Conservation (phyloP, 2,797 vertebrate genomes). For the Gadopsis marmoratus region DNA sequence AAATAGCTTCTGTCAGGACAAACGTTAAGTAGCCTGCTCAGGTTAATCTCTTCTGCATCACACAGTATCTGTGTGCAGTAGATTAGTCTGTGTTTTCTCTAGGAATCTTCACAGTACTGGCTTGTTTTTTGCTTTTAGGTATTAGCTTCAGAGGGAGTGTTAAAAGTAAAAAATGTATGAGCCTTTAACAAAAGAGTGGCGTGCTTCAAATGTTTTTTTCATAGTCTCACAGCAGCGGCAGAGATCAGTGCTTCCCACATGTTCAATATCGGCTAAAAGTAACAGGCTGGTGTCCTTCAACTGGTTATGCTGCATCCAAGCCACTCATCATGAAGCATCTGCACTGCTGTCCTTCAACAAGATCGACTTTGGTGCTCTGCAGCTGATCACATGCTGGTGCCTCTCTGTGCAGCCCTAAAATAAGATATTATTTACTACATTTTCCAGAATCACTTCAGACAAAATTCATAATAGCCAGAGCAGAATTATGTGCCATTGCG, state of each 20-base stretch:
- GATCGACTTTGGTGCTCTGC: slow-evolving; percentile 37
- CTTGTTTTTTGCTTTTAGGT: slow-evolving; percentile 52
- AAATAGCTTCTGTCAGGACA: slow-evolving; percentile 60
- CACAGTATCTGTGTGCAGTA: slow-evolving; percentile 46
- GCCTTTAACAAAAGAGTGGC: slow-evolving; percentile 3
- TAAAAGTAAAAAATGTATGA: slow-evolving; percentile 43
- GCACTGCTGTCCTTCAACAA: slow-evolving; percentile 57
- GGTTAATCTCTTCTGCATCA: slow-evolving; percentile 65
- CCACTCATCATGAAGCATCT: slow-evolving; percentile 21
- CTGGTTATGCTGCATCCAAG: slow-evolving; percentile 29
- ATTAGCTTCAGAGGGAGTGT: slow-evolving; percentile 35
- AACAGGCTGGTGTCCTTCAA: slow-evolving; percentile 48
- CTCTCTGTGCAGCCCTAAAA: slow-evolving; percentile 4
- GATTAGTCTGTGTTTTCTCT: slow-evolving; percentile 60
- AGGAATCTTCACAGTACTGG: slow-evolving; percentile 35
- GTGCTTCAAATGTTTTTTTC: slow-evolving; percentile 26
- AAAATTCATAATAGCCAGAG: not conserved
- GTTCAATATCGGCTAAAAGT: slow-evolving; percentile 39
- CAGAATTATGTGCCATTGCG: not conserved
- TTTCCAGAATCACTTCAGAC: slow-evolving; percentile 1
- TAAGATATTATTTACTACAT: slow-evolving; percentile 9
- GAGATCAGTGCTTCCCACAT: not conserved
- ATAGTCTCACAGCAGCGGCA: slow-evolving; percentile 21
- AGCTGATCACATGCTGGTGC: not conserved
- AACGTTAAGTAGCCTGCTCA: slow-evolving; percentile 54